Evolutionary conservation across 2,797 vertebrate genomes (phyloP).

Genomic region (Bryconaethiops microstoma): DNA sequence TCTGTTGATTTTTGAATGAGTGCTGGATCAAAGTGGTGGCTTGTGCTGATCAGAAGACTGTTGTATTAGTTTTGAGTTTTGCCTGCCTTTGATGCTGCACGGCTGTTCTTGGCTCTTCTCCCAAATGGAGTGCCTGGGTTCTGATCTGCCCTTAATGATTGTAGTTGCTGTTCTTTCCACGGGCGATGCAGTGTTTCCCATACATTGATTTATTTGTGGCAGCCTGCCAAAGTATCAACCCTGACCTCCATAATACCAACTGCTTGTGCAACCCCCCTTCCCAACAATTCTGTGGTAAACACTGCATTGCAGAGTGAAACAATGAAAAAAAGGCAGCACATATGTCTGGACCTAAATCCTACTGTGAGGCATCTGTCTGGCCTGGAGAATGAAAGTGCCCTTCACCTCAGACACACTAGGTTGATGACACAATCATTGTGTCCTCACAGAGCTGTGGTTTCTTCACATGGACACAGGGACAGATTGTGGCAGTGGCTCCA

Average conservation of each 20-base stretch:
- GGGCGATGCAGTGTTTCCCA: no score
- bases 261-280: no score
- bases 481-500: constrained; percentile 3
- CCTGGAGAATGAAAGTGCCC: constrained; percentile 25
- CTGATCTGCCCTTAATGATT: constrained; percentile 40
- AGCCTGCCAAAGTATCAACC: no score
- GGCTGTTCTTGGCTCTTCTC: constrained; percentile 27
- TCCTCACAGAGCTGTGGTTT: constrained; percentile 30
- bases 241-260: no score
- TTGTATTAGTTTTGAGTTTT: constrained; percentile 39
- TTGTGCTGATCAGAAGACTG: constrained; percentile 30
- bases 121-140: constrained; percentile 6
- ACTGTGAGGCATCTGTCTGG: constrained; percentile 23
- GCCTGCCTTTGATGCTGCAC: constrained; percentile 37
- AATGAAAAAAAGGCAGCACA: constrained; percentile 22
- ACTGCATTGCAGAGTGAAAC: constrained; percentile 1
- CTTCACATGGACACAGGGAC: constrained; percentile 6
- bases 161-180: constrained; percentile 14
- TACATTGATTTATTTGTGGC: no score
- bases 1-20: constrained; percentile 17
- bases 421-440: constrained; percentile 45
- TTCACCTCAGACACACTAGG: constrained; percentile 42
- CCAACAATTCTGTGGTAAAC: no score
- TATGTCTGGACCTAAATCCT: constrained; percentile 24
- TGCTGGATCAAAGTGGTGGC: constrained; percentile 28